Evolutionary conservation across 2,113 vertebrate genomes (phyloP), one percentile per base, ranked within the genome.

Genomic region (Podiceps cristatus): DNA sequence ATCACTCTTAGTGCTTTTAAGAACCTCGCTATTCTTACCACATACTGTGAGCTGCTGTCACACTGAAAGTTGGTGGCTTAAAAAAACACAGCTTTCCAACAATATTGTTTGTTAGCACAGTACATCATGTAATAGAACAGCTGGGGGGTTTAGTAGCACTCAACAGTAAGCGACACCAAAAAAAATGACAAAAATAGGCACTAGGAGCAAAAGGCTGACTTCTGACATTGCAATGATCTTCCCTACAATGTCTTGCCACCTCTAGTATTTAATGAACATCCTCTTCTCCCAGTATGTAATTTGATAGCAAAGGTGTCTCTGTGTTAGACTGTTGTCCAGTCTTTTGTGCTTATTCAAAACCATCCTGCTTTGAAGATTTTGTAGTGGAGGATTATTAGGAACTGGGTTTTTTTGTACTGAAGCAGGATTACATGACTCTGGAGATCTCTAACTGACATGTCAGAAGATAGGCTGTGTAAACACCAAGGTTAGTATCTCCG

Each of bases 1-100:
- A 96, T 93, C 56, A 72, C 76, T 29, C 67, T 89, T 78, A 68
- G 24, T 40, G 63, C 28, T 96, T 96, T 72, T 77, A 90, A 81
- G 55, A 91, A 27, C 20, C 20, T 93, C 3, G 3, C n/a, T 64
- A 40, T 19, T 16, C 25, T 90, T 87, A 77, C 69, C 49, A 71
- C 68, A 63, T 59, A 35, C 74, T 68, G 58, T 69, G 37, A 92
- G 63, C 19, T 66, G 59, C 78, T 91, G 62, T 76, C 35, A 37
- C 45, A 17, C 42, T 92, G 59, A 52, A 74, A 95, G 37, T 0
- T 75, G 56, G 16, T 56, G 50, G 35, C 17, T 93, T 83, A 71
- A 78, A 90, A 80, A 64, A 44, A 0, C 12, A 25, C 10, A 73
- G 12, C 9, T 50, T 86, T 80, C 28, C 18, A 59, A 27, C 3